phyloP scores from a whole-genome alignment of 1,140 invertebrate genomes.

The Pentalonia nigronervosa region DNA sequence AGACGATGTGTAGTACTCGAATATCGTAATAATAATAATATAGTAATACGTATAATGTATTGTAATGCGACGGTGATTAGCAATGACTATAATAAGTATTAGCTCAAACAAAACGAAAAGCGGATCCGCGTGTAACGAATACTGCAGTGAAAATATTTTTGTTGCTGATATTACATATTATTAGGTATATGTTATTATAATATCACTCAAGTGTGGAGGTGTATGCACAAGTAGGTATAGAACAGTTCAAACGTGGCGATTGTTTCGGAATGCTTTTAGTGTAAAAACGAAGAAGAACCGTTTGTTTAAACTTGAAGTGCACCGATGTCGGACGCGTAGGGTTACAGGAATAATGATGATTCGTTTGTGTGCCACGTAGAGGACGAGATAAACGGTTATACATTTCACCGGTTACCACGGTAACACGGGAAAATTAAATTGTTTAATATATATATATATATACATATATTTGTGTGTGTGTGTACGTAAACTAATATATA shows the following conservation, averaged over 20 bases:
- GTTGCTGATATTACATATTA: not conserved
- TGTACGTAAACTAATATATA: not conserved
- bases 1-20: too few species aligned
- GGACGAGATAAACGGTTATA: conserved; percentile 46
- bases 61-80: not conserved
- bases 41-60: not conserved
- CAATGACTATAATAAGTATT: not conserved
- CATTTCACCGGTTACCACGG: conserved; percentile 26
- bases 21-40: not conserved
- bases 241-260: not conserved
- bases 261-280: conserved; percentile 25
- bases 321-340: not conserved
- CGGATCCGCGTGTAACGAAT: not conserved
- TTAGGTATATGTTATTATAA: not conserved
- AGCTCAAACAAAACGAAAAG: not conserved
- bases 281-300: conserved; percentile 9
- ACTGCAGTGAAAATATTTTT: not conserved
- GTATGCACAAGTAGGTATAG: not conserved
- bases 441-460: not conserved
- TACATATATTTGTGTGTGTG: not conserved
- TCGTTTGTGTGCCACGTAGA: not conserved
- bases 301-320: conserved; percentile 40
- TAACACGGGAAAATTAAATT: conserved; percentile 21
- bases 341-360: conserved; percentile 27
- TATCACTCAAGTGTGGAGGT: not conserved